Conservation (phyloP, 2,113 vertebrate genomes). For the Nycticryphes semicollaris region DNA sequence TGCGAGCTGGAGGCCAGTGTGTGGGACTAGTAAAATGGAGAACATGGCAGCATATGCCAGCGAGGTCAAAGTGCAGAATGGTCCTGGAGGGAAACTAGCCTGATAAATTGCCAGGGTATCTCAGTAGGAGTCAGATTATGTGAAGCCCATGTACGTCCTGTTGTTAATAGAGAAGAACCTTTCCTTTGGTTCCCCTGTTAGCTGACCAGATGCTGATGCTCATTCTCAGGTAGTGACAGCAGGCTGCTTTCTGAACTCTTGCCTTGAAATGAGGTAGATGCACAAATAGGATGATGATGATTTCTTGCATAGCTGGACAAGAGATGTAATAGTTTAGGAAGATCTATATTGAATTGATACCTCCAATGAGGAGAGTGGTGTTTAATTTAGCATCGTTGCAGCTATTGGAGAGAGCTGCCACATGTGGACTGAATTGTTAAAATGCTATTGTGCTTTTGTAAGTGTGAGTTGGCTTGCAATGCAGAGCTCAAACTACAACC, state of each 20-base stretch:
- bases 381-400: background rate
- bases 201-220: background rate
- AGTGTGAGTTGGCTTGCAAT: background rate
- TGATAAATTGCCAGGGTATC: background rate
- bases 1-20: background rate
- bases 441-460: background rate
- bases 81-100: background rate
- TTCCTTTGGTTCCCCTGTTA: background rate
- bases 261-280: background rate
- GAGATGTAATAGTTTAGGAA: background rate
- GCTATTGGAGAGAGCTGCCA: background rate
- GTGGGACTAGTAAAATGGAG: background rate
- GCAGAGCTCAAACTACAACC: background rate
- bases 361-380: background rate
- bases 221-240: background rate
- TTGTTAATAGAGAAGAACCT: background rate
- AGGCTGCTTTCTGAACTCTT: background rate
- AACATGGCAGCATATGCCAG: background rate
- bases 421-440: background rate
- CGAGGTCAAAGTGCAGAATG: background rate
- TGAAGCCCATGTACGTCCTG: accelerated
- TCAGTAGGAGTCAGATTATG: background rate
- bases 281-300: background rate
- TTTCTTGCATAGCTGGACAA: background rate
- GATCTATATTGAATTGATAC: background rate